Percentiles rank a stretch among this genome's conserved stretches.
Conservation (phyloP, 64 coral and sea anemone genomes). For the Platygyra sinensis region DNA sequence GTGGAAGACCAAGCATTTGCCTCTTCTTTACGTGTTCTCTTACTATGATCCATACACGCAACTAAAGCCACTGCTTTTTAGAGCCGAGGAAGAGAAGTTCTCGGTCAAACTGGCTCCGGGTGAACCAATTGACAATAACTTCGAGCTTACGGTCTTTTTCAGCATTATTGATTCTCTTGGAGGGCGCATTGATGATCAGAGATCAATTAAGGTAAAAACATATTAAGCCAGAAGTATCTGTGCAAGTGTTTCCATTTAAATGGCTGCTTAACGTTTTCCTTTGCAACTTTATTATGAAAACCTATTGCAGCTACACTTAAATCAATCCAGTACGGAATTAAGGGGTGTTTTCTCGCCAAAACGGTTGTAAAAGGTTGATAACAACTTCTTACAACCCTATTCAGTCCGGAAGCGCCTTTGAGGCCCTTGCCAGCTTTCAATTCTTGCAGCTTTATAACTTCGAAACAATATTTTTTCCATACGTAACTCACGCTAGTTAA, state of each 20-base stretch:
- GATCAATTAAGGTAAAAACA: slow-evolving; percentile 35
- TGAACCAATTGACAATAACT: slow-evolving; percentile 43
- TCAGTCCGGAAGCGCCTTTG: too few species aligned
- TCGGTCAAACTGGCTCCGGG: slow-evolving; percentile 55
- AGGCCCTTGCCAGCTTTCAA: too few species aligned
- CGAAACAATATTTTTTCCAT: background rate
- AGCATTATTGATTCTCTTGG: slow-evolving; percentile 57
- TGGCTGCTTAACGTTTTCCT: background rate
- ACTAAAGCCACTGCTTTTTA: slow-evolving; percentile 30
- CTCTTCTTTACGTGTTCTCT: slow-evolving; percentile 64
- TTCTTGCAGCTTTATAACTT: background rate
- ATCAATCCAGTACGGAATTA: too few species aligned
- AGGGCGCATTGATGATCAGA: slow-evolving; percentile 8
- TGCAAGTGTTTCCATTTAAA: background rate
- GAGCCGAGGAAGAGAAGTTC: slow-evolving; percentile 13
- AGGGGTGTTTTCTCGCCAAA: too few species aligned
- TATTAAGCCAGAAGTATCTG: background rate
- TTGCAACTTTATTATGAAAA: background rate
- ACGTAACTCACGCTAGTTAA: background rate
- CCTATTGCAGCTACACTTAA: too few species aligned
- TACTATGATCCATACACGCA: slow-evolving; percentile 47
- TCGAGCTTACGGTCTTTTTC: slow-evolving; percentile 18
- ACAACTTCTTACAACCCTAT: too few species aligned
- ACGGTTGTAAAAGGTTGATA: too few species aligned
- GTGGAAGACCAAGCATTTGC: slow-evolving; percentile 63